These are phyloP conservation scores for Muraenolepis orangiensis DNA, from an alignment of 2,797 vertebrate genomes.

Conservation along the genomic window DNA sequence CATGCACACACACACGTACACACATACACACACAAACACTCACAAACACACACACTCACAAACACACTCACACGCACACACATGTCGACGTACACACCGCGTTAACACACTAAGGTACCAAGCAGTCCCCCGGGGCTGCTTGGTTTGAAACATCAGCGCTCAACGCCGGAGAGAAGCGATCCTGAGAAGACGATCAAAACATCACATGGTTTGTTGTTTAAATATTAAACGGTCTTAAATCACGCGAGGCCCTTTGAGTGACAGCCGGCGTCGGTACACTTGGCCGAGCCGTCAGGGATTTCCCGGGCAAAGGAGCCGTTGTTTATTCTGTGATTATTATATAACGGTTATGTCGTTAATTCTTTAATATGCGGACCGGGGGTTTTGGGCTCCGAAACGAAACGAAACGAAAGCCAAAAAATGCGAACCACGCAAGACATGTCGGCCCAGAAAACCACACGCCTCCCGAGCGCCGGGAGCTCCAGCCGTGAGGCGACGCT, in stretches of 20 bases:
- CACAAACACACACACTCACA: conserved; percentile 59
- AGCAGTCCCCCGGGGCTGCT: conserved; percentile 53
- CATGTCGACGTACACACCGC: conserved; percentile 56
- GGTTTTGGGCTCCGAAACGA: neutral
- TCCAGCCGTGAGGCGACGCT: neutral
- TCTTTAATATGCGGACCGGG: neutral
- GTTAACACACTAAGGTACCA: conserved; percentile 55
- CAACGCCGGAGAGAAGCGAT: conserved; percentile 29
- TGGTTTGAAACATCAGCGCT: conserved; percentile 45
- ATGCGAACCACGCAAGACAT: neutral
- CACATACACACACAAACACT: conserved; percentile 57
- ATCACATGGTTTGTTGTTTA: conserved; percentile 34
- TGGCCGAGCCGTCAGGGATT: conserved; percentile 48
- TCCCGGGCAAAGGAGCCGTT: conserved; percentile 34
- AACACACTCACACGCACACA: conserved; percentile 55
- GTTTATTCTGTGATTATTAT: neutral
- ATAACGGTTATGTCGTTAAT: neutral
- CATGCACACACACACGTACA: conserved; percentile 58
- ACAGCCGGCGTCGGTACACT: conserved; percentile 22
- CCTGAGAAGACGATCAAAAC: conserved; percentile 45
- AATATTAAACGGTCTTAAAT: conserved; percentile 26
- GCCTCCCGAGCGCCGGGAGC: neutral
- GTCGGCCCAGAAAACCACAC: neutral
- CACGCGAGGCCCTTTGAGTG: conserved; percentile 26
- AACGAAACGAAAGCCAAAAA: neutral